Conservation (phyloP, 2,113 vertebrate genomes). For the Hemiscyllium ocellatum region DNA sequence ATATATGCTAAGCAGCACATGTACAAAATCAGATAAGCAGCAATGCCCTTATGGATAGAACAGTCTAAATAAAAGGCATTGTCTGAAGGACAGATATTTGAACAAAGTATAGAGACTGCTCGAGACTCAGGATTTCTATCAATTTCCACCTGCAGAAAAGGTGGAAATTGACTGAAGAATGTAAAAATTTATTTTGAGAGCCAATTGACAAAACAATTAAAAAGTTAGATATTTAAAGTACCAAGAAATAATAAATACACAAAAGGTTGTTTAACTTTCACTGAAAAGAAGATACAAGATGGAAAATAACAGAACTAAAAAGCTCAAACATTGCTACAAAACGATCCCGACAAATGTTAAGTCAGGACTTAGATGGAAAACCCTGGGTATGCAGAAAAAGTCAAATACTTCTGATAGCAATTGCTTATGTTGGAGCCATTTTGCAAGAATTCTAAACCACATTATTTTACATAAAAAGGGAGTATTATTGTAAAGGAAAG, state of each 20-base stretch:
- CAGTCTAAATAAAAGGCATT: not conserved
- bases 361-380: not conserved
- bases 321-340: not conserved
- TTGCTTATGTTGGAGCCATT: no score
- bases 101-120: not conserved
- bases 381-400: not conserved
- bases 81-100: not conserved
- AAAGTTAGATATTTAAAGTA: not conserved
- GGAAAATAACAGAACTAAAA: not conserved
- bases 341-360: not conserved
- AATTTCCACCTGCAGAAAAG: not conserved
- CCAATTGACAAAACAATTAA: not conserved
- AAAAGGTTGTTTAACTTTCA: not conserved
- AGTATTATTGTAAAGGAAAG: not conserved
- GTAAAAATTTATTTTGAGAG: no score
- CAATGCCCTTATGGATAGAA: not conserved
- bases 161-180: not conserved
- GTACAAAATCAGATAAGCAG: not conserved
- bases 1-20: not conserved
- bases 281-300: not conserved
- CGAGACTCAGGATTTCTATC: not conserved
- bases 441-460: not conserved
- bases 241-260: not conserved
- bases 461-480: not conserved
- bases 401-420: no score